Percentiles rank a stretch among this genome's conserved stretches.
These are phyloP conservation scores for Pelecanus crispus DNA, from an alignment of 2,113 vertebrate genomes.

Conservation along the genomic window DNA sequence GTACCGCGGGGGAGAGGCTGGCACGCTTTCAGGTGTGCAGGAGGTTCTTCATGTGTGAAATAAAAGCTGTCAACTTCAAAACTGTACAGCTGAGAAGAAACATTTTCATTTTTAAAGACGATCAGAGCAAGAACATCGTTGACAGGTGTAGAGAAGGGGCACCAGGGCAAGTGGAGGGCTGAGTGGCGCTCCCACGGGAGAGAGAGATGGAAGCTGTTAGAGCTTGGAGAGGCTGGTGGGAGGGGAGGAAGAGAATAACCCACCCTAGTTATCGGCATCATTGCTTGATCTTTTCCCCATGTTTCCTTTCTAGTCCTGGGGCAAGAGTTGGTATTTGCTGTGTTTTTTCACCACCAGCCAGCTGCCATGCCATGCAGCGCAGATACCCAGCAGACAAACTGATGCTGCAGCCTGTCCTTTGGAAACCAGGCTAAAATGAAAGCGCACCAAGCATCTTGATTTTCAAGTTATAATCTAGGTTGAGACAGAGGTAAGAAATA, in stretches of 20 bases:
- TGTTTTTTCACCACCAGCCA: neutral
- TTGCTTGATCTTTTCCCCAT: neutral
- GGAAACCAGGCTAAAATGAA: neutral
- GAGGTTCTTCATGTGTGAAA: neutral
- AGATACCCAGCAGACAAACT: neutral
- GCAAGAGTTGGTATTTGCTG: neutral
- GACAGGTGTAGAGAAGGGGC: neutral
- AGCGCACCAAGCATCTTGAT: neutral
- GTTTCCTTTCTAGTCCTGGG: neutral
- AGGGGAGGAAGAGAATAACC: neutral
- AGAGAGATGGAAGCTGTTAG: neutral
- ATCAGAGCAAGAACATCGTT: neutral
- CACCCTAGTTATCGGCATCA: neutral
- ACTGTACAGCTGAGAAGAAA: neutral
- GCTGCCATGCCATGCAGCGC: accelerated
- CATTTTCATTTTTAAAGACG: neutral
- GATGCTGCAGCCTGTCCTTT: neutral
- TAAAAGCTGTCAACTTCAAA: neutral
- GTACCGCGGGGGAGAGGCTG: neutral
- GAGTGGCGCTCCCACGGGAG: neutral
- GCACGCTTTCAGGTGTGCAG: neutral
- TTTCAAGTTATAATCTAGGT: neutral
- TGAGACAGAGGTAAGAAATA: neutral
- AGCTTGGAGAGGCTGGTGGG: neutral
- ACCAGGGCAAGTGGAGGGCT: neutral